Conservation (phyloP, 2,888 invertebrate genomes). For the Venusia cambrica region DNA sequence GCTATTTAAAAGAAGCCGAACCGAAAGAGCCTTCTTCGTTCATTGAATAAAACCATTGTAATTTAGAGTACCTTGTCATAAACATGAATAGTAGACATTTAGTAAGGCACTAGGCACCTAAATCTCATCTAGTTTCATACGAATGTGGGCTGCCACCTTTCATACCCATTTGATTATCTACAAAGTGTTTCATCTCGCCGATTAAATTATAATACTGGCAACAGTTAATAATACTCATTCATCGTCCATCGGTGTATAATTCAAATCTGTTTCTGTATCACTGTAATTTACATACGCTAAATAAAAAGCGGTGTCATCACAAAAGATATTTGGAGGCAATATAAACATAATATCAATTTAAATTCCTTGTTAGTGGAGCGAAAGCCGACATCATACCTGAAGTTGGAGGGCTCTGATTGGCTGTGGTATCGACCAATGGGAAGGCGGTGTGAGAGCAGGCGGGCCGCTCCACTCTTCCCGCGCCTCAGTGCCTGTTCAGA, state of each 20-base stretch:
- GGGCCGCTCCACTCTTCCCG: slow-evolving; percentile 49
- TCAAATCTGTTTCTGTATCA: slow-evolving; percentile 77
- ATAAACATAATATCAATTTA: slow-evolving; percentile 82
- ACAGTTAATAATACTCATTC: slow-evolving; percentile 68
- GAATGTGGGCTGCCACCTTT: slow-evolving; percentile 23
- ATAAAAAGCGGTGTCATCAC: slow-evolving; percentile 82
- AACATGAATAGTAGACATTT: slow-evolving; percentile 21
- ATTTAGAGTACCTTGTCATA: slow-evolving; percentile 25
- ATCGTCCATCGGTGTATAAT: slow-evolving; percentile 72
- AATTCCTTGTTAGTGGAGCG: slow-evolving; percentile 81
- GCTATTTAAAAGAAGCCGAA: slow-evolving; percentile 6
- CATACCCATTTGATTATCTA: slow-evolving; percentile 28
- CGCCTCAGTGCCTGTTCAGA: slow-evolving; percentile 74
- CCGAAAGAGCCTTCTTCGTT: too few species aligned
- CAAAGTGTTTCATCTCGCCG: slow-evolving; percentile 47
- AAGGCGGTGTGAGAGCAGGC: slow-evolving; percentile 41
- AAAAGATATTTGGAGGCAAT: slow-evolving; percentile 81
- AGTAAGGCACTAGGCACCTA: slow-evolving; percentile 8
- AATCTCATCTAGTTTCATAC: slow-evolving; percentile 19
- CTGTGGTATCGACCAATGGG: slow-evolving; percentile 48
- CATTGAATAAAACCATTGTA: slow-evolving; percentile 4
- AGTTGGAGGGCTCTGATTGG: slow-evolving; percentile 55
- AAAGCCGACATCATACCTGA: slow-evolving; percentile 81
- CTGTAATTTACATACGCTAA: slow-evolving; percentile 79
- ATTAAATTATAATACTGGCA: slow-evolving; percentile 53